These are phyloP conservation scores for Heptascelio sp. DNA, from an alignment of 2,888 invertebrate genomes.

Conservation along the genomic window DNA sequence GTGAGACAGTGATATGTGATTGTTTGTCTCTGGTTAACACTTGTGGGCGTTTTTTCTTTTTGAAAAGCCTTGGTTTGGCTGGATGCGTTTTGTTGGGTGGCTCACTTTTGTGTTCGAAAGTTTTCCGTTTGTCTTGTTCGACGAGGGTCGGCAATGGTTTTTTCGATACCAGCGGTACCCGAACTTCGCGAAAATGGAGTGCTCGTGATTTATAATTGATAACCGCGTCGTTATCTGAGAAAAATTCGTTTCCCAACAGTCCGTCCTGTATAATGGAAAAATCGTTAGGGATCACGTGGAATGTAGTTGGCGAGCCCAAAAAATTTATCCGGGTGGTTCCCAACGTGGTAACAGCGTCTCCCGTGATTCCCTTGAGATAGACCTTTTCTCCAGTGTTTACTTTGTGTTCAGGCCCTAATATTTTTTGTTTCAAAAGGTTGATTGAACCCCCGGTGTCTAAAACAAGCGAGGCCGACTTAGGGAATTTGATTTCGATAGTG, in stretches of 20 bases:
- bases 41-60: no score
- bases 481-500: neutral
- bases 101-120: no score
- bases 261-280: conserved; percentile 10
- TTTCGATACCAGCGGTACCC: no score
- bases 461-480: neutral
- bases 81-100: no score
- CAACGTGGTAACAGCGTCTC: neutral
- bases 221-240: neutral
- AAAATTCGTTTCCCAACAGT: conserved; percentile 7
- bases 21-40: no score
- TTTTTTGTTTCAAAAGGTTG: conserved; percentile 6
- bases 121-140: no score
- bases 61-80: no score
- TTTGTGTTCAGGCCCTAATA: neutral
- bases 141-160: no score
- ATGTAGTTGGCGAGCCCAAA: neutral
- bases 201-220: no score
- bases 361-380: neutral
- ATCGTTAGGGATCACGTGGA: conserved; percentile 2
- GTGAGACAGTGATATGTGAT: no score
- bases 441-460: conserved; percentile 22
- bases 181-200: no score
- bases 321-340: conserved; percentile 10
- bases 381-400: neutral